These are phyloP conservation scores for Tringa solitaria DNA, from an alignment of 2,113 vertebrate species.

Conservation along the genomic window DNA sequence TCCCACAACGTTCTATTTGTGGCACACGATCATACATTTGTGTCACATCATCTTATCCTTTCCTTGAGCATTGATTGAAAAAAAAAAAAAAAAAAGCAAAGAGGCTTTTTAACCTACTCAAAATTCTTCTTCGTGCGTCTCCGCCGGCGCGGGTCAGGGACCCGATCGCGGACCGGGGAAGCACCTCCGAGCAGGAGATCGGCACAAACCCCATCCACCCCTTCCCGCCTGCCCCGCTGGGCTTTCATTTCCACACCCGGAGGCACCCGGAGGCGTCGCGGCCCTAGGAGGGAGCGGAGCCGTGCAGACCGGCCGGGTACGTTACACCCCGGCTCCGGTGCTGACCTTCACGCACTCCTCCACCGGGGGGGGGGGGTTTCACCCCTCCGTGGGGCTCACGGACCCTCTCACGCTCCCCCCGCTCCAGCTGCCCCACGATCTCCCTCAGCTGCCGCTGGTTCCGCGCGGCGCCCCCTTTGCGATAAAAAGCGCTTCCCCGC, in stretches of 20 bases:
- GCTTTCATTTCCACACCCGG: neutral
- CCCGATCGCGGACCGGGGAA: neutral
- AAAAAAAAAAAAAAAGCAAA: neutral
- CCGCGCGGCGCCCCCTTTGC: neutral
- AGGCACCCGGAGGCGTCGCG: neutral
- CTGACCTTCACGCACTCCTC: neutral
- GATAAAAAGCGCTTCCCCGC: neutral
- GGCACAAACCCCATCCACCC: neutral
- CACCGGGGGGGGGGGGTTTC: neutral
- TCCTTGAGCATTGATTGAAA: neutral
- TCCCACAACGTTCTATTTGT: conserved; percentile 67
- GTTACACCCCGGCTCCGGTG: neutral
- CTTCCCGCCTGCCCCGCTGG: neutral
- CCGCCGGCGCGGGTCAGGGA: neutral
- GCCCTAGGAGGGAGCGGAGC: neutral
- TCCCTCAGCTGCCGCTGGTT: neutral
- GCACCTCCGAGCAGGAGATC: neutral
- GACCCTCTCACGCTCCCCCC: neutral
- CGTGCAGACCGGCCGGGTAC: neutral
- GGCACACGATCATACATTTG: conserved; percentile 54
- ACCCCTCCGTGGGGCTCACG: neutral
- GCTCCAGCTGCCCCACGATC: neutral
- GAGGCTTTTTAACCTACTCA: conserved; percentile 23
- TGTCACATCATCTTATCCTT: conserved; percentile 55
- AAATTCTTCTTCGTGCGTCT: neutral